phyloP scores from a whole-genome alignment of 2,797 vertebrate species.

The Eulemur mongoz region DNA sequence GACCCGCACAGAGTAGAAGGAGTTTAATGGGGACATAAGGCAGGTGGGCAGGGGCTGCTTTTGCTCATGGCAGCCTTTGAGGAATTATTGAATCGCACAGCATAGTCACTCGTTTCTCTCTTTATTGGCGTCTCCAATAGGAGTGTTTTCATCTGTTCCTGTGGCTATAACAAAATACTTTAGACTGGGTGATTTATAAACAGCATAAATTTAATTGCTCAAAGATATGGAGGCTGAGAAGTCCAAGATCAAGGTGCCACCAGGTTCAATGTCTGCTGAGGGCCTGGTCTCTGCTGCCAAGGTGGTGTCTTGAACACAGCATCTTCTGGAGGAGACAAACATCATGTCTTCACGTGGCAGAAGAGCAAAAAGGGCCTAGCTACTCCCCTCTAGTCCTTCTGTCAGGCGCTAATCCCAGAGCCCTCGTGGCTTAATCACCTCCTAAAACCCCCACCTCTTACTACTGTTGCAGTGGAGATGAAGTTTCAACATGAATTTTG shows the following conservation, averaged over 20 bases:
- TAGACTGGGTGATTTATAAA: neutral
- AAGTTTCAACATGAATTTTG: neutral
- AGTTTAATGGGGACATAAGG: neutral
- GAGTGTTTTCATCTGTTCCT: neutral
- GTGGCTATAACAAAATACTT: neutral
- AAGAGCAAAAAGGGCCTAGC: neutral
- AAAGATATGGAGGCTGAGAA: neutral
- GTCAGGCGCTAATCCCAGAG: too few relatives aligned
- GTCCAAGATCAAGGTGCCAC: neutral
- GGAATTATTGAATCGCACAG: neutral
- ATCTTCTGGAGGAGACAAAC: neutral
- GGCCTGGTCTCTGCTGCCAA: neutral
- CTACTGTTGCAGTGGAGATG: neutral
- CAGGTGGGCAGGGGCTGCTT: neutral
- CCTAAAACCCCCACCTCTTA: neutral
- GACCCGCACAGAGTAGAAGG: neutral
- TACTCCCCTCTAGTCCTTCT: neutral
- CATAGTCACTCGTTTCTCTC: neutral
- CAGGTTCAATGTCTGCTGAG: neutral
- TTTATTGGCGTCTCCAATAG: neutral
- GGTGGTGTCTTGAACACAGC: neutral
- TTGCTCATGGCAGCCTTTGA: neutral
- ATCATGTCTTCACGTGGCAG: neutral
- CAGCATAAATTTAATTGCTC: neutral
- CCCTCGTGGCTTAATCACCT: neutral